Evolutionary conservation across 2,113 vertebrate species (phyloP), one percentile per base, ranked within the genome.

Genomic region (Gymnogyps californianus): DNA sequence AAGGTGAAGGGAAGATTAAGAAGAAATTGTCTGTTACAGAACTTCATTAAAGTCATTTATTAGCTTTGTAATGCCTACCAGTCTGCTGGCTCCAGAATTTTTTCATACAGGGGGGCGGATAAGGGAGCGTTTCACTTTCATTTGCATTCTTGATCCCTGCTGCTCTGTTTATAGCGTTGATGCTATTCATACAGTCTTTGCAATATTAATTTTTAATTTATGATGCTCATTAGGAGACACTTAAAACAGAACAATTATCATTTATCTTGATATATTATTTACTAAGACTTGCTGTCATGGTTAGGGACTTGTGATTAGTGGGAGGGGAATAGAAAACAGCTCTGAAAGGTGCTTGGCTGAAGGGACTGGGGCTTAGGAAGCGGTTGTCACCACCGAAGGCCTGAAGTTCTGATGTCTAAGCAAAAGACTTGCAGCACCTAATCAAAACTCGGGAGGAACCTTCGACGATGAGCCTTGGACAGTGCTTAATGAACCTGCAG

Each of bases 241-340:
- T 98, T 98, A 99, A 99, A 99, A 98, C 96, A 93, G 98, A 98
- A 98, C 98, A 99, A 99, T 99, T 99, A 99, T 99, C 99, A 99
- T 99, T 99, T 99, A 99, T 99, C 99, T 99, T 99, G 98, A 99
- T 99, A 99, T 99, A 99, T 99, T 99, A 99, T 99, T 99, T 99
- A 99, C 98, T 98, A 99, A 99, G 98, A 98, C 98, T 99, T 98
- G 98, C 98, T 99, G 99, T 99, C 99, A 98, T 98, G 98, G 98
- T 98, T 98, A 98, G 99, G 98, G 98, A 98, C 98, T 97, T 96
- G 85, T 98, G 98, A 98, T 98, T 98, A 98, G 98, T 98, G 85
- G 96, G 96, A 95, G 96, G 91, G 97, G 97, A 97, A 97, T 98
- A 78, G 67, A 95, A 97, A 97, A 95, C 96, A 98, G 91, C 90